These are phyloP conservation scores for Ameiurus melas DNA, from an alignment of 2,113 vertebrate genomes.

Conservation along the genomic window DNA sequence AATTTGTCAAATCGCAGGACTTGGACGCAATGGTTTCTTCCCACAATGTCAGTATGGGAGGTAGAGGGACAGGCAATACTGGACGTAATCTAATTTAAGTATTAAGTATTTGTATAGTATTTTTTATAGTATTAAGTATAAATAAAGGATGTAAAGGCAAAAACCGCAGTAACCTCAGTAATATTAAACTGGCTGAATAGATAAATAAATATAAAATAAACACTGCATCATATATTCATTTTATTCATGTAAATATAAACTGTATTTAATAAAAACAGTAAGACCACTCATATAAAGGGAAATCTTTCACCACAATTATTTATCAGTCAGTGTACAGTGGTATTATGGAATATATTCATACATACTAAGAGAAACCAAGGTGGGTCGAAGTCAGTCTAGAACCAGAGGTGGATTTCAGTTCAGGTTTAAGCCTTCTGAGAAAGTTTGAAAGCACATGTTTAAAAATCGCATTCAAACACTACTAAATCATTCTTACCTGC, in stretches of 20 bases:
- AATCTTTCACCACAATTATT: background rate
- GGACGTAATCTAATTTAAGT: background rate
- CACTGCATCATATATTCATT: background rate
- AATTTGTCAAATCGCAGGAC: constrained; percentile 66
- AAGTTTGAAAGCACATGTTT: background rate
- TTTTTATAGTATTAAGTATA: background rate
- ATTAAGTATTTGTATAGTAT: background rate
- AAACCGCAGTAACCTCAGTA: background rate
- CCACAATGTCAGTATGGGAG: constrained; percentile 24
- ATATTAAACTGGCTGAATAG: background rate
- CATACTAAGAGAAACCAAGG: background rate
- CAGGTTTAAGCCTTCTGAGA: background rate
- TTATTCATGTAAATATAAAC: background rate
- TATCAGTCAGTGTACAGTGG: background rate
- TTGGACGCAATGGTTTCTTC: constrained; percentile 46
- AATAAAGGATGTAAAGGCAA: background rate
- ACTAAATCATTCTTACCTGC: constrained; percentile 65
- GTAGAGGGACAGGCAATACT: background rate
- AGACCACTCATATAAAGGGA: background rate
- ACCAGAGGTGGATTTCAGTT: background rate
- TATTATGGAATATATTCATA: background rate
- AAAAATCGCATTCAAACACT: background rate
- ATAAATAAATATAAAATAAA: background rate
- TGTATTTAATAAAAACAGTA: background rate
- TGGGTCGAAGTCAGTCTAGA: background rate